Evolutionary conservation across 2,888 invertebrate species (phyloP).

Genomic region (Platycheirus albimanus): DNA sequence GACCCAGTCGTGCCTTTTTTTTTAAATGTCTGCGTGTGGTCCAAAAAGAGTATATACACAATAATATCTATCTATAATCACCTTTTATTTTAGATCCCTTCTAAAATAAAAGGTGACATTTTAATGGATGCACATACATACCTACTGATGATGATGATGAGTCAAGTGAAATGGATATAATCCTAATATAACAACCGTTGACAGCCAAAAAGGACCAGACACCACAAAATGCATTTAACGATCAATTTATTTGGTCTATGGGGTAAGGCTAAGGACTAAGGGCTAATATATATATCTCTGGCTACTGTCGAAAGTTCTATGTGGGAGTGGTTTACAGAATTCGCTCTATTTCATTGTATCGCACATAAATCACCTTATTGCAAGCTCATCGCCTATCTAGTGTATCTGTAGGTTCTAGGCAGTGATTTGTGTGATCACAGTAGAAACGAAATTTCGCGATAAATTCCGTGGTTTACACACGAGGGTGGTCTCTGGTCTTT

Average conservation of each 20-base stretch:
- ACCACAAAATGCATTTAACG: constrained; percentile 61
- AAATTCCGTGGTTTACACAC: constrained; percentile 39
- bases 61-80: too few species aligned
- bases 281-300: constrained; percentile 13
- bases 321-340: background rate
- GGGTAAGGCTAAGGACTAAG: too few species aligned
- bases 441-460: constrained; percentile 28
- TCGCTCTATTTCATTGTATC: constrained; percentile 15
- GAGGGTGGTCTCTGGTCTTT: background rate
- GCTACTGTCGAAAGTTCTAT: background rate
- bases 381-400: constrained; percentile 14
- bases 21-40: too few species aligned
- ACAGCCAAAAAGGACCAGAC: constrained; percentile 27
- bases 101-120: constrained; percentile 55
- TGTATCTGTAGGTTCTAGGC: background rate
- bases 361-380: constrained; percentile 65
- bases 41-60: too few species aligned
- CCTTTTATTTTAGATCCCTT: too few species aligned
- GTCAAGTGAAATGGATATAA: constrained; percentile 39
- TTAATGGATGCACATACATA: constrained; percentile 59
- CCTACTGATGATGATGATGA: constrained; percentile 7
- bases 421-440: constrained; percentile 53
- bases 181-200: constrained; percentile 44
- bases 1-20: too few species aligned
- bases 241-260: constrained; percentile 54